Percentiles rank a stretch among this genome's conserved stretches.
Evolutionary conservation across 2,888 invertebrate genomes (phyloP).

Genomic region (Dyspetes luteomarginatus): DNA sequence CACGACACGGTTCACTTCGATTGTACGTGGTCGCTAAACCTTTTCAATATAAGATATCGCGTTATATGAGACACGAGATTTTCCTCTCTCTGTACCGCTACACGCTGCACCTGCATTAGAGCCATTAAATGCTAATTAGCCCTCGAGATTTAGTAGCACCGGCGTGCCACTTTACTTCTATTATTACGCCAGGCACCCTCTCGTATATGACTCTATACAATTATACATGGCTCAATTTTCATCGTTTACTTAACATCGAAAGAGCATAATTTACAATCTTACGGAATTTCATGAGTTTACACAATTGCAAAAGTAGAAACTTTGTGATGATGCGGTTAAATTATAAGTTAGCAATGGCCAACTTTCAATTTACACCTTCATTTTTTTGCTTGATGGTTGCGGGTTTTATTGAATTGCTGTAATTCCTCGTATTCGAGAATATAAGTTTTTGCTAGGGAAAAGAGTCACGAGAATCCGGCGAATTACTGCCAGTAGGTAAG

Average conservation of each 20-base stretch:
- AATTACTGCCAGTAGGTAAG: no score
- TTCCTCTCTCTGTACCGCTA: neutral
- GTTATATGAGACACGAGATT: neutral
- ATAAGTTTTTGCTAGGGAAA: no score
- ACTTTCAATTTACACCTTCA: no score
- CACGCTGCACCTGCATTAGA: conserved; percentile 13
- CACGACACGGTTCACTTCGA: neutral
- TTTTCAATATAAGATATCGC: conserved; percentile 22
- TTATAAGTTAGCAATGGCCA: neutral
- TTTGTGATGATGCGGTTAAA: neutral
- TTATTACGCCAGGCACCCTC: conserved; percentile 7
- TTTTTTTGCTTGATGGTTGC: no score
- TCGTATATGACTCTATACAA: conserved; percentile 1
- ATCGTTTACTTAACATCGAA: neutral
- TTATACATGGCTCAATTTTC: conserved; percentile 9
- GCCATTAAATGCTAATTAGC: conserved; percentile 35
- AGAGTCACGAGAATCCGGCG: no score
- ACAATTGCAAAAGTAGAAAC: neutral
- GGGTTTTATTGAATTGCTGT: no score
- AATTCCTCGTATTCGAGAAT: no score
- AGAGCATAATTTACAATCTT: neutral
- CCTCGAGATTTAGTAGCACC: conserved; percentile 21
- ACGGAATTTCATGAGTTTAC: neutral
- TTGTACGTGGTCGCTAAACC: neutral
- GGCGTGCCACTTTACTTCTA: conserved; percentile 20